Evolutionary conservation across 2,797 vertebrate genomes (phyloP).

Genomic region (Macroramphosus scolopax): DNA sequence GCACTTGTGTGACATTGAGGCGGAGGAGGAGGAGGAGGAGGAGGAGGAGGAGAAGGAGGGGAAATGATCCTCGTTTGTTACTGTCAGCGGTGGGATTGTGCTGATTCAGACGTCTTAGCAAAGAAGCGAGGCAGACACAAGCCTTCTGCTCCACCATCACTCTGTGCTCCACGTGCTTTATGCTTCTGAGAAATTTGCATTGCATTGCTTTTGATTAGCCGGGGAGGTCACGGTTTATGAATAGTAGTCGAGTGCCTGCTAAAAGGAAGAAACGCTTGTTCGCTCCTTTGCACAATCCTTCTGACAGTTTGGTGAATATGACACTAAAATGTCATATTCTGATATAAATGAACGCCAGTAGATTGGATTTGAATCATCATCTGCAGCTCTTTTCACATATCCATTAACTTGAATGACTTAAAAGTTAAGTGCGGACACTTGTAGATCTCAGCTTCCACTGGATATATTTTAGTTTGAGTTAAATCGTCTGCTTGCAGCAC

Average conservation of each 20-base stretch:
- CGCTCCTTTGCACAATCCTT: constrained; percentile 22
- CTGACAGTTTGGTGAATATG: constrained; percentile 16
- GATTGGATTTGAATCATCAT: constrained; percentile 29
- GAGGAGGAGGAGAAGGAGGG: no score
- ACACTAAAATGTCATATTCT: neutral
- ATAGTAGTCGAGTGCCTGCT: constrained; percentile 2
- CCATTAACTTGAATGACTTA: constrained; percentile 34
- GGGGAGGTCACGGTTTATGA: constrained; percentile 32
- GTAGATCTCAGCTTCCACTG: no score
- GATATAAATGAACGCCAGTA: constrained; percentile 22
- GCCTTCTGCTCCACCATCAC: constrained; percentile 17
- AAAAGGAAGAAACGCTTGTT: constrained; percentile 17
- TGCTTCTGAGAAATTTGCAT: constrained; percentile 20
- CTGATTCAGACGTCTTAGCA: constrained; percentile 53
- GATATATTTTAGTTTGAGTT: constrained; percentile 22
- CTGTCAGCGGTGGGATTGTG: constrained; percentile 31
- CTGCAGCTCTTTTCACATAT: constrained; percentile 23
- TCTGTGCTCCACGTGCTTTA: constrained; percentile 12
- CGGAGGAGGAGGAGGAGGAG: no score
- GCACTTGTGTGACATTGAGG: constrained; percentile 20
- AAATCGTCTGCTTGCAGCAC: constrained; percentile 17
- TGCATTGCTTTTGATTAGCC: constrained; percentile 30
- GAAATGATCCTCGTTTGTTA: constrained; percentile 42
- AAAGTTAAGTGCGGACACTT: no score
- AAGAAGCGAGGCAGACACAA: constrained; percentile 19